phyloP scores from a whole-genome alignment of 2,888 invertebrate genomes.

The Pyralis farinalis region DNA sequence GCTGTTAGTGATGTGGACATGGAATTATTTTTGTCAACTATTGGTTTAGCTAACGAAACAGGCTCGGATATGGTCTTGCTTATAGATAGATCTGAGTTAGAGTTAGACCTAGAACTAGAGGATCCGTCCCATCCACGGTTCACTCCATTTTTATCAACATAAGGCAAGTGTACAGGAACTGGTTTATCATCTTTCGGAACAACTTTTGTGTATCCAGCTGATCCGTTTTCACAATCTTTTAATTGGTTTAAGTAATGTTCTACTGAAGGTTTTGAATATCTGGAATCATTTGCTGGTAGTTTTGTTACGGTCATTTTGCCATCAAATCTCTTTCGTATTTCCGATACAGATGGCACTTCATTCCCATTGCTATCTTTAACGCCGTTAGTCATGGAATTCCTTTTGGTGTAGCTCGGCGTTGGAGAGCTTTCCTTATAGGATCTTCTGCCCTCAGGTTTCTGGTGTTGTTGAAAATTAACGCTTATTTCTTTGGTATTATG shows the following conservation, averaged over 20 bases:
- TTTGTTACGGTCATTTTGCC: constrained; percentile 73
- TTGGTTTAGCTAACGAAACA: constrained; percentile 54
- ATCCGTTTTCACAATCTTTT: constrained; percentile 66
- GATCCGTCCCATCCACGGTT: constrained; percentile 56
- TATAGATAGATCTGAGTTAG: constrained; percentile 65
- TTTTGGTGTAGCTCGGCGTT: constrained; percentile 55
- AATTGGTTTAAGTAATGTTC: constrained; percentile 66
- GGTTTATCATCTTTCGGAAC: constrained; percentile 63
- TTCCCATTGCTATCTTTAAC: constrained; percentile 82
- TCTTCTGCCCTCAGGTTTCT: constrained; percentile 70
- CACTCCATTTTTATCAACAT: constrained; percentile 59
- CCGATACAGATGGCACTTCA: constrained; percentile 79
- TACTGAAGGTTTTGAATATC: constrained; percentile 51
- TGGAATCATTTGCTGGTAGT: constrained; percentile 62
- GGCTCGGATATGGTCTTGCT: constrained; percentile 73
- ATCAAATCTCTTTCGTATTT: constrained; percentile 81
- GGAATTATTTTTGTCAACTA: constrained; percentile 43
- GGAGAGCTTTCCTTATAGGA: constrained; percentile 62
- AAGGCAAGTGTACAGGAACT: constrained; percentile 70
- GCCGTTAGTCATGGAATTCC: constrained; percentile 62
- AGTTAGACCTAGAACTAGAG: constrained; percentile 57
- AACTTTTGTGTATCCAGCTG: constrained; percentile 56
- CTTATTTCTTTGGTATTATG: constrained; percentile 47
- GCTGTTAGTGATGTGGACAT: constrained; percentile 61
- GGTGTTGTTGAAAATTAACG: constrained; percentile 49